Evolutionary conservation across 2,113 vertebrate genomes (phyloP).

Genomic region (Xiphias gladius): DNA sequence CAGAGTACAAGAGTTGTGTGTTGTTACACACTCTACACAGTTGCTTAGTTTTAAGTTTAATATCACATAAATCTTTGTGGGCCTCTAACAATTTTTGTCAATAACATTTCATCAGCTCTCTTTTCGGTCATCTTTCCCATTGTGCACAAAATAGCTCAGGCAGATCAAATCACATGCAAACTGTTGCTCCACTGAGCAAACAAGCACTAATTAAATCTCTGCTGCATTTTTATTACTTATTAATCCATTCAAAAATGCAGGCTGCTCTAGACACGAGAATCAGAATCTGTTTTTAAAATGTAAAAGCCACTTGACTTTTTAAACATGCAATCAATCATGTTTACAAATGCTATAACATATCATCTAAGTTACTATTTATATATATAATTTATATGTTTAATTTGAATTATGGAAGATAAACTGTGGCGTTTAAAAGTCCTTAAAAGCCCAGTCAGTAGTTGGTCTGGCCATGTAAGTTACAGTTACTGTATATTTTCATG

Average conservation of each 20-base stretch:
- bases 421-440: background rate
- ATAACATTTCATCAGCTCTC: conserved; percentile 23
- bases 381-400: background rate
- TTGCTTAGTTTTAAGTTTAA: conserved; percentile 7
- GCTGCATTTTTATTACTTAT: conserved; percentile 44
- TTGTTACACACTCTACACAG: conserved; percentile 10
- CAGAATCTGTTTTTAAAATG: background rate
- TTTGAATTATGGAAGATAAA: conserved; percentile 21
- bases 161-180: conserved; percentile 34
- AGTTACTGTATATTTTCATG: conserved; percentile 2
- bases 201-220: conserved; percentile 50
- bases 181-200: conserved; percentile 47
- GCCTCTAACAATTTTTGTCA: conserved; percentile 10
- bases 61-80: conserved; percentile 30
- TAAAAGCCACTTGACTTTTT: background rate
- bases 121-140: conserved; percentile 11
- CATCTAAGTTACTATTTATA: conserved; percentile 17
- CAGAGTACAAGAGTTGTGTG: conserved; percentile 18
- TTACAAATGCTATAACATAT: background rate
- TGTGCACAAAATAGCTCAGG: conserved; percentile 8
- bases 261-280: background rate
- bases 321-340: conserved; percentile 2
- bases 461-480: background rate
- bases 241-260: conserved; percentile 25
- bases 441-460: conserved; percentile 6